Base-by-base conservation (phyloP, 2,888 invertebrate species). In the Calameuta pallipes region DNA sequence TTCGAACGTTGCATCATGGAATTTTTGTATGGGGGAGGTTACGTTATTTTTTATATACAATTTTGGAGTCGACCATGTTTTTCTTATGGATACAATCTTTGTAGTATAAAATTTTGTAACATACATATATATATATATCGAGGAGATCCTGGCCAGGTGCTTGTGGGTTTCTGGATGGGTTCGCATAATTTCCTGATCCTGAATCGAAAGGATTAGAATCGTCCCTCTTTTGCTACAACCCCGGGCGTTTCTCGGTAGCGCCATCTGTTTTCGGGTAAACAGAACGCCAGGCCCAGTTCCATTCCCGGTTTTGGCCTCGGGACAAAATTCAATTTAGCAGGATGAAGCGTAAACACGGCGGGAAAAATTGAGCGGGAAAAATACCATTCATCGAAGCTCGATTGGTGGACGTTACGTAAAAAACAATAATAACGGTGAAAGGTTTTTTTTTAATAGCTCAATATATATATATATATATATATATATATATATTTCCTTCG, bases 191-290 rank as follows among this genome's bases (percentile, higher is more conserved):
- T 71, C 31, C 71, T 31, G 71, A 71, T 80, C 78, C 76, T 81
- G 82, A 83, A 84, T 83, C 87, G 87, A 88, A 89, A 88, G 89
- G 89, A 89, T 89, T 89, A 88, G 83, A 86, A 86, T 85, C 84
- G 83, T 74, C 77, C 84, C 79, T 82, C 83, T 87, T 83, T 84
- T 73, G 83, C 83, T 83, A 85, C 85, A 83, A 80, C 88, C 87
- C 82, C 82, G 82, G 86, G 88, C 88, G 81, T 82, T 88, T 84
- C 85, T 85, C 87, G 86, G 85, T 85, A 85, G 86, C 87, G 88
- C 89, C 89, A 89, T 89, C 89, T 89, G 89, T 88, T 89, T 89
- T 89, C 87, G 87, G 87, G 89, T 88, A 89, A 89, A 89, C 88
- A 89, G 82, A 85, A 86, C 56, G 56, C 84, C 85, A 84, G 86